Percentiles rank a stretch among this genome's conserved stretches.
Evolutionary conservation across 2,797 vertebrate species (phyloP).

Genomic region (Graptemys geographica): DNA sequence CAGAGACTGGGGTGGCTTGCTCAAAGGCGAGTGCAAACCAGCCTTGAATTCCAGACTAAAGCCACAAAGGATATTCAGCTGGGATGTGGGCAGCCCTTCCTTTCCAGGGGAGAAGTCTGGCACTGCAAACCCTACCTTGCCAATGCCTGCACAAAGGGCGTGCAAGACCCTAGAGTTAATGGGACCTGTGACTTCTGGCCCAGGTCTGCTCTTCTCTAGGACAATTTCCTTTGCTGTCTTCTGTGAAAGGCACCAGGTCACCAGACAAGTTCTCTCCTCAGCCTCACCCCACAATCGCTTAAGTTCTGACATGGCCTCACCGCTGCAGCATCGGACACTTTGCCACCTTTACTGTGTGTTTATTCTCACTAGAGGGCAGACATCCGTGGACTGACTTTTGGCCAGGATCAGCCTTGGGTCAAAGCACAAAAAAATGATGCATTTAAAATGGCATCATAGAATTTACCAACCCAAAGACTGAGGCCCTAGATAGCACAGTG

Average conservation of each 20-base stretch:
- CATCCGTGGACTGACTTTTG: not conserved
- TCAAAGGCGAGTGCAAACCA: not conserved
- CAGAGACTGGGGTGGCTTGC: not conserved
- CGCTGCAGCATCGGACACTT: rapidly evolving
- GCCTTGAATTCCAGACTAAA: not conserved
- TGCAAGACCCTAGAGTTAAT: not conserved
- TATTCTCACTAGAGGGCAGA: not conserved
- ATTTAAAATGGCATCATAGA: rapidly evolving
- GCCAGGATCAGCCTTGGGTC: not conserved
- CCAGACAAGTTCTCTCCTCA: not conserved
- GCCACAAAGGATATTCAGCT: not conserved
- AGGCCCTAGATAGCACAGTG: not conserved
- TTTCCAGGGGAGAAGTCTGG: not conserved
- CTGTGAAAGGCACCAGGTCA: not conserved
- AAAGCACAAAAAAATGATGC: not conserved
- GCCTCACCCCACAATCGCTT: rapidly evolving
- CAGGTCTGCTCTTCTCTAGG: not conserved
- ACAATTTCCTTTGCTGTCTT: not conserved
- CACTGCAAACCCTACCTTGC: rapidly evolving
- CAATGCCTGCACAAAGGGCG: rapidly evolving
- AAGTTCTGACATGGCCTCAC: not conserved
- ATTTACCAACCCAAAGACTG: not conserved
- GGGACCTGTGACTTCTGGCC: not conserved
- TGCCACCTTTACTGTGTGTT: rapidly evolving
- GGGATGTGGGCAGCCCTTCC: not conserved